Evolutionary conservation across 1,140 invertebrate genomes (phyloP), one percentile per base, ranked within the genome.

Genomic region (Hermetia illucens): DNA sequence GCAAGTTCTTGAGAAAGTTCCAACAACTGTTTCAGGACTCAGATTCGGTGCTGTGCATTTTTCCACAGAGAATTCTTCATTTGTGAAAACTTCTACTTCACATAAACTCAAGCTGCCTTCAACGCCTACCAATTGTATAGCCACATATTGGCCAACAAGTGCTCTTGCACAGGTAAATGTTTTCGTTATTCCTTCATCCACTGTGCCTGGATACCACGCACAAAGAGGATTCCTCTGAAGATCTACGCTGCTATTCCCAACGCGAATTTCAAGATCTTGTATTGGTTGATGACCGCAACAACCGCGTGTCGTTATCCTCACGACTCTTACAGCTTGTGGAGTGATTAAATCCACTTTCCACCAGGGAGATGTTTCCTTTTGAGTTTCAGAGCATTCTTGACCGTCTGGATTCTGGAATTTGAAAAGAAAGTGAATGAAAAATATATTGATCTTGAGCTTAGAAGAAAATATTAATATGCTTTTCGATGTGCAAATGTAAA

Each of bases 131-230:
- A 91, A 70, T 60, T 91, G 86, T 16, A 93, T 68, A 53, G 82
- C 88, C 20, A 93, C 86, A 51, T 82, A 83, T 47, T 90, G 81
- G 0, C 89, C 89, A 20, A 82, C 65, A 30, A 91, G 62, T 3
- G 83, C 74, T 32, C 85, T 67, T 0, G 87, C 87, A 59, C 89
- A 93, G 2, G 74, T 74, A 54, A 93, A 87, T 13, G 83, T 84
- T 63, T 89, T 89, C 4, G 84, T 89, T n/a, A 80, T 71, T 20
- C 86, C 87, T 62, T 90, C 85, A 51, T 90, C 86, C 31, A 90
- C 75, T n/a, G 84, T 87, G 36, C 85, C 86, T 0, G 88, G 86
- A 61, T 86, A 88, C 88, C 89, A 93, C 10, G 87, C 84, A 52
- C 88, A 93, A 2, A 93, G 63, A 22, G 86, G 83, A 66, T 92